phyloP scores from a whole-genome alignment of 2,888 invertebrate genomes.

The Drosophila borborema region DNA sequence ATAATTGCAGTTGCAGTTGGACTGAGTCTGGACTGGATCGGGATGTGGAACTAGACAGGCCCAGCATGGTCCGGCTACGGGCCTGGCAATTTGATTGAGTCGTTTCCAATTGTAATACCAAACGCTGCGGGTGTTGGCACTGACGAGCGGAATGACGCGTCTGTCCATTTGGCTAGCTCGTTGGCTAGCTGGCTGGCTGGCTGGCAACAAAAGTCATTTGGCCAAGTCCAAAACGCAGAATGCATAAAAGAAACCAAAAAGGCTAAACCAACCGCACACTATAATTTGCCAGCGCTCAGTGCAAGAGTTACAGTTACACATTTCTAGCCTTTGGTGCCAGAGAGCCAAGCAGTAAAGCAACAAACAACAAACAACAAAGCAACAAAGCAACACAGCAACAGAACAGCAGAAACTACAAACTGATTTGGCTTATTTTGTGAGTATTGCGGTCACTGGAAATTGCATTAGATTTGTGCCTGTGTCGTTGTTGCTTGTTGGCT shows the following conservation, averaged over 20 bases:
- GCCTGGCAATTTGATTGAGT: constrained; percentile 77
- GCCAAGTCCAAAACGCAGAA: constrained; percentile 52
- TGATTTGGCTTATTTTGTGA: constrained; percentile 70
- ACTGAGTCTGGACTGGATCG: constrained; percentile 29
- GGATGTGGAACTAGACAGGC: constrained; percentile 24
- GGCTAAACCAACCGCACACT: constrained; percentile 67
- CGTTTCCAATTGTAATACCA: constrained; percentile 77
- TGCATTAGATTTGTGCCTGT: constrained; percentile 45
- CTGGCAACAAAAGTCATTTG: constrained; percentile 71
- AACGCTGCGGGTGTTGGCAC: constrained; percentile 78
- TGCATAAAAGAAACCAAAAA: constrained; percentile 14
- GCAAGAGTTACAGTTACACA: constrained; percentile 72
- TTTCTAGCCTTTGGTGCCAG: constrained; percentile 56
- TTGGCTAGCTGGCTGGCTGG: constrained; percentile 23
- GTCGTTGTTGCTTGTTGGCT: constrained; percentile 5
- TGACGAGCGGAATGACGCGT: constrained; percentile 50
- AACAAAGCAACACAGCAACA: too few relatives aligned
- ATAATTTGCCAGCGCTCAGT: constrained; percentile 62
- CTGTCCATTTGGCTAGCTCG: constrained; percentile 1
- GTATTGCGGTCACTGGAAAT: constrained; percentile 67
- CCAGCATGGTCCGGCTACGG: constrained; percentile 14
- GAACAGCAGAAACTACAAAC: constrained; percentile 44
- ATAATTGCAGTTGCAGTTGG: constrained; percentile 64
- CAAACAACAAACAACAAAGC: constrained; percentile 20
- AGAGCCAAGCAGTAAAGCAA: constrained; percentile 14